Percentiles rank a stretch among this genome's conserved stretches.
Conservation (phyloP, 2,797 vertebrate genomes). For the Ceryle rudis region DNA sequence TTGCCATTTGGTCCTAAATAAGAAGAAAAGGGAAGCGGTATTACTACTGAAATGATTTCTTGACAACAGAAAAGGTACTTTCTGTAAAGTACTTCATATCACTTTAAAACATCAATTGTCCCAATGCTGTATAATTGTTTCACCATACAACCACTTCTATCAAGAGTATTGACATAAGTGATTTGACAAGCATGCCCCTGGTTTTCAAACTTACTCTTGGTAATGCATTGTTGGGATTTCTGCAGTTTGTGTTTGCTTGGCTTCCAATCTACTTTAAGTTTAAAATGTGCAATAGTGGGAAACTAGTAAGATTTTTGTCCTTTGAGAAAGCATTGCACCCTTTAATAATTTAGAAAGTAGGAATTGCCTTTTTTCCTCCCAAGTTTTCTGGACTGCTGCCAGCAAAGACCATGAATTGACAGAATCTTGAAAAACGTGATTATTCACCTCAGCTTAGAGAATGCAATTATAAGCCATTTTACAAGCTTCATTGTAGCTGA, state of each 20-base stretch:
- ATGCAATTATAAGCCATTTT: too few species aligned
- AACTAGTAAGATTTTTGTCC: neutral
- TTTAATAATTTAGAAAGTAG: too few species aligned
- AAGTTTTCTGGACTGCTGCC: too few species aligned
- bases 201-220: neutral
- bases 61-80: neutral
- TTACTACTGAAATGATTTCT: neutral
- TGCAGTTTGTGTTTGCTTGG: neutral
- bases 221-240: neutral
- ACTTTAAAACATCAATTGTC: neutral
- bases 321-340: neutral
- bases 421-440: too few species aligned
- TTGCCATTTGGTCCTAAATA: slow-evolving; percentile 80
- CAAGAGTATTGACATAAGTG: neutral
- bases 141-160: neutral
- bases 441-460: too few species aligned
- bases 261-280: neutral
- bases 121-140: neutral
- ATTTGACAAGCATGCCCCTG: neutral
- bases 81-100: neutral
- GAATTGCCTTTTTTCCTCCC: too few species aligned
- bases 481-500: too few species aligned
- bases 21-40: neutral
- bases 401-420: too few species aligned
- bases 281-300: neutral